Base-by-base conservation (phyloP, 2,888 invertebrate genomes). In the Suillia variegata region DNA sequence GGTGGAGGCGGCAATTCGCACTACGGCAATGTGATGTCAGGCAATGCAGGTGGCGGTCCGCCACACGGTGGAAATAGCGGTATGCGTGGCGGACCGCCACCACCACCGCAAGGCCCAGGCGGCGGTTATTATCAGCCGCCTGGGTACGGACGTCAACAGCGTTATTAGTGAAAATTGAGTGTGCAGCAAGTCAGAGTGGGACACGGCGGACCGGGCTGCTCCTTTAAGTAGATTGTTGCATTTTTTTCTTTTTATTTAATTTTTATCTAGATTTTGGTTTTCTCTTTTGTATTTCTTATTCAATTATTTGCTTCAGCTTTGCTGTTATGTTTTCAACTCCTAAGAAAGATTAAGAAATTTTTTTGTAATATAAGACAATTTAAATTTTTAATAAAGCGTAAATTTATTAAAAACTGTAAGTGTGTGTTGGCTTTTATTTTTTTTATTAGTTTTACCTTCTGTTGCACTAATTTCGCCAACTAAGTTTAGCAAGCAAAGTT, bases 321-420 rank as follows among this genome's bases (percentile, higher is more conserved):
- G n/a, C n/a, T n/a, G n/a, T n/a, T n/a, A n/a, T n/a, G n/a, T n/a
- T n/a, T n/a, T n/a, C n/a, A n/a, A n/a, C n/a, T n/a, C n/a, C n/a
- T n/a, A n/a, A n/a, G n/a, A n/a, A n/a, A n/a, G n/a, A 12, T 45
- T 45, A 18, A 18, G 45, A 45, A 20, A 20, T 45, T 45, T 5
- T 38, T 4, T n/a, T 45, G n/a, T 45, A 45, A 45, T 20, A 18
- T 6, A 45, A 20, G 45, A 6, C 17, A 13, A 18, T 3, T 13
- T 45, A 17, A 17, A 20, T 56, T 58, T 68, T 68, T 69, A 72
- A 70, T 71, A 73, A 71, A 71, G 69, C 71, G 73, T 68, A 71
- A 70, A 71, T 71, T 71, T 71, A 70, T 71, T 73, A 63, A 67
- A 67, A 72, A 64, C 56, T 50, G 50, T 21, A 52, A 13, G 20